Evolutionary conservation across 2,888 invertebrate species (phyloP).

Genomic region (Rhabditoides inermis): DNA sequence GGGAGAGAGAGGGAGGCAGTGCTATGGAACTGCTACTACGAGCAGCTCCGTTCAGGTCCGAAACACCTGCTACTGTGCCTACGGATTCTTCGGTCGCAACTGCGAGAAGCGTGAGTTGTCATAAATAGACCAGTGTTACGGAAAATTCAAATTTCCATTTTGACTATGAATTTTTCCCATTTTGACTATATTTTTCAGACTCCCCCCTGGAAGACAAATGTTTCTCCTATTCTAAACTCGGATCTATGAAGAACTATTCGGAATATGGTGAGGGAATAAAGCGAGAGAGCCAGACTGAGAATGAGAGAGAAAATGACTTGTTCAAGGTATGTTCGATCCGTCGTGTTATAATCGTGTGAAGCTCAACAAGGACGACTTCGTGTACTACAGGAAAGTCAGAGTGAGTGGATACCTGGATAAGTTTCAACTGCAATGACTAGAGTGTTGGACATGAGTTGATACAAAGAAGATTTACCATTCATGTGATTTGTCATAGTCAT

Average conservation of each 20-base stretch:
- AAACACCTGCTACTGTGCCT: constrained; percentile 41
- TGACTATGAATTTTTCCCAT: neutral
- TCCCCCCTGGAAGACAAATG: neutral
- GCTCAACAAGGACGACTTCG: constrained; percentile 31
- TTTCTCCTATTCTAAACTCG: neutral
- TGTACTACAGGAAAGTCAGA: constrained; percentile 32
- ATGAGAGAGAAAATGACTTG: too few relatives aligned
- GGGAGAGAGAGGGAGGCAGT: too few relatives aligned
- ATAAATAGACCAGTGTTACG: too few relatives aligned
- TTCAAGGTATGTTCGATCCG: constrained; percentile 44
- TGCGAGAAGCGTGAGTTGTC: constrained; percentile 36
- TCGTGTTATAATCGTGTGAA: constrained; percentile 33
- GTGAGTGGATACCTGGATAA: constrained; percentile 9
- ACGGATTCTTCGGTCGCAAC: constrained; percentile 42
- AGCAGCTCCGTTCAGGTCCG: too few relatives aligned
- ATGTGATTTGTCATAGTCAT: neutral
- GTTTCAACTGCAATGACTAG: neutral
- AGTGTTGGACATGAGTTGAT: neutral
- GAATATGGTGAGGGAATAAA: too few relatives aligned
- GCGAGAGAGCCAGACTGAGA: too few relatives aligned
- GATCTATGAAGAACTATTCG: too few relatives aligned
- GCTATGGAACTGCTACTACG: too few relatives aligned
- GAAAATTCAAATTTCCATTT: neutral
- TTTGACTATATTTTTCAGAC: constrained; percentile 1
- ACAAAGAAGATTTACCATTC: neutral